These are phyloP conservation scores for Anseranas semipalmata DNA, from an alignment of 2,113 vertebrate species.

Conservation along the genomic window DNA sequence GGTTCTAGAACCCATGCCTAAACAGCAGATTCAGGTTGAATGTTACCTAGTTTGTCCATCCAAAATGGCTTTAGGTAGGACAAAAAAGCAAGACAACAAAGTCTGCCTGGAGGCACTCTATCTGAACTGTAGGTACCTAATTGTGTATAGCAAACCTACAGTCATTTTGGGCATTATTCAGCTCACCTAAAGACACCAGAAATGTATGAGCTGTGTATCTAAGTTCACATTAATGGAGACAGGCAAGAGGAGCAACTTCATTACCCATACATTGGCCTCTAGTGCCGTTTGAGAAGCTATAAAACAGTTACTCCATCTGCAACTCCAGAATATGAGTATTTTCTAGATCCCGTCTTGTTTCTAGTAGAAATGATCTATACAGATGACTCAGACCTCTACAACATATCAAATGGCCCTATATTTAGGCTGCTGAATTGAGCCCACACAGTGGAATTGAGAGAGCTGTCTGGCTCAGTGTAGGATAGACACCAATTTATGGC, in stretches of 20 bases:
- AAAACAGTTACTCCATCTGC: background rate
- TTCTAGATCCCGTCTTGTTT: background rate
- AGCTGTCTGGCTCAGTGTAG: background rate
- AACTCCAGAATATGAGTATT: background rate
- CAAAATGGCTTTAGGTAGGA: background rate
- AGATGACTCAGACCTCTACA: background rate
- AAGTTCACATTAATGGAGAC: background rate
- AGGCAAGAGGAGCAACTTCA: background rate
- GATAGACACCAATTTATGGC: too few species aligned
- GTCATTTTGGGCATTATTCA: background rate
- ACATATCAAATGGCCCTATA: fast-evolving
- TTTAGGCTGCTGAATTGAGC: background rate
- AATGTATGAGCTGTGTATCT: background rate
- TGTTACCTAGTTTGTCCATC: background rate
- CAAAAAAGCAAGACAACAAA: background rate
- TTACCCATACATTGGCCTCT: background rate
- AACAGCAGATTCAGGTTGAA: background rate
- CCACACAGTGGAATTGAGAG: background rate
- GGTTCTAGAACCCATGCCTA: background rate
- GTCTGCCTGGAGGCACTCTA: background rate
- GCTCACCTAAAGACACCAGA: background rate
- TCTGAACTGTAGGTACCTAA: background rate
- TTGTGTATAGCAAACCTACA: background rate
- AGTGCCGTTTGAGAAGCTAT: background rate
- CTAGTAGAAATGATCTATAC: background rate